phyloP scores from a whole-genome alignment of 2,888 invertebrate species.

The Spilosoma lubricipeda region DNA sequence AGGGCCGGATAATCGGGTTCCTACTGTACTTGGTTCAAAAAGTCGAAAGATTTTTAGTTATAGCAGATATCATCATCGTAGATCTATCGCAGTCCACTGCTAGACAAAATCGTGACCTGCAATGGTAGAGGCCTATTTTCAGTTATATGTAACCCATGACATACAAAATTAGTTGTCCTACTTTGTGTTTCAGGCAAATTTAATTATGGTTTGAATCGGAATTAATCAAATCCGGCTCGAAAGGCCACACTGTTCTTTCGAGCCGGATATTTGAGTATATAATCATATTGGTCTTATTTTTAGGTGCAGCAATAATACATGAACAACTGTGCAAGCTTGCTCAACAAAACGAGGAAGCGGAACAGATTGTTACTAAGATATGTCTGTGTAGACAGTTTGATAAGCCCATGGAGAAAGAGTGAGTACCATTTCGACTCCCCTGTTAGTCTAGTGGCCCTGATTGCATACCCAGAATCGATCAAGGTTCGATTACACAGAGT shows the following conservation, averaged over 20 bases:
- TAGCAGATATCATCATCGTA: no score
- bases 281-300: not conserved
- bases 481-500: not conserved
- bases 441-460: not conserved
- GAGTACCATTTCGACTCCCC: conserved; percentile 44
- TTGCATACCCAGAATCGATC: not conserved
- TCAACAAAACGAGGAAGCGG: conserved; percentile 65
- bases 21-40: no score
- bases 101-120: no score
- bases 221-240: not conserved
- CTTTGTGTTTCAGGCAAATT: no score
- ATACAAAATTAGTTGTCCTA: no score
- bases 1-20: no score
- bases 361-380: conserved; percentile 65
- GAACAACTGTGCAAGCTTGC: conserved; percentile 66
- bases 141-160: no score
- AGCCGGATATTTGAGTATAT: no score
- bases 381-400: conserved; percentile 71
- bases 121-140: no score
- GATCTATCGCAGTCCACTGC: no score
- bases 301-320: conserved; percentile 73
- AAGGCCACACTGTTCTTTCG: not conserved
- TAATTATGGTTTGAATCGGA: no score
- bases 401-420: conserved; percentile 71
- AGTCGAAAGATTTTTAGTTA: no score